These are phyloP conservation scores for Notolepis coatsorum DNA, from an alignment of 2,797 vertebrate species.

Conservation along the genomic window DNA sequence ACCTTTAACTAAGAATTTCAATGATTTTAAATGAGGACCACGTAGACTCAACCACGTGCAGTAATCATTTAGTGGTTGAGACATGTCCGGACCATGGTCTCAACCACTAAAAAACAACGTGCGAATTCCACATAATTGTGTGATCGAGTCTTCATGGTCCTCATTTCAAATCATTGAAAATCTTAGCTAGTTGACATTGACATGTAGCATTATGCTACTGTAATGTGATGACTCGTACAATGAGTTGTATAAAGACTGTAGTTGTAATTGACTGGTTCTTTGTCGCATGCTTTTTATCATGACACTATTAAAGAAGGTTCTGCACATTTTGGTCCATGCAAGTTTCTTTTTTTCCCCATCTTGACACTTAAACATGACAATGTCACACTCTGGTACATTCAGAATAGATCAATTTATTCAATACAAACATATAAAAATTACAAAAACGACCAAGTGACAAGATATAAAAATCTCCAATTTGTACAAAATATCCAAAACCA, in stretches of 20 bases:
- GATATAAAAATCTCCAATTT: slow-evolving; percentile 78
- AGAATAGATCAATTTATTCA: slow-evolving; percentile 80
- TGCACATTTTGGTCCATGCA: no score
- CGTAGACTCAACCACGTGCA: no score
- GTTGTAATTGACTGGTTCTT: slow-evolving; percentile 25
- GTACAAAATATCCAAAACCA: slow-evolving; percentile 75
- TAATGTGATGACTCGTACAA: slow-evolving; percentile 35
- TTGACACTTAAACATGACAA: background rate
- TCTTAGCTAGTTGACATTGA: slow-evolving; percentile 14
- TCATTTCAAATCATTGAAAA: no score
- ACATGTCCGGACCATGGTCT: no score
- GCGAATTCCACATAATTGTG: no score
- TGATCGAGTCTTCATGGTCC: no score
- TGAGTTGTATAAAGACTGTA: slow-evolving; percentile 51
- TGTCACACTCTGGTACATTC: slow-evolving; percentile 29
- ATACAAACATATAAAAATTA: slow-evolving; percentile 82
- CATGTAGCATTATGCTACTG: slow-evolving; percentile 8
- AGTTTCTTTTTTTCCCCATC: no score
- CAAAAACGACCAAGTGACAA: slow-evolving; percentile 67
- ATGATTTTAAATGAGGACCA: no score
- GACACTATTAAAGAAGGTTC: no score
- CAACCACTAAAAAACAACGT: no score
- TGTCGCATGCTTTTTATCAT: background rate
- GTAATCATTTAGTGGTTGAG: no score
- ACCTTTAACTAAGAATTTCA: no score